A percentile compares a stretch with the other conserved stretches of the same genome.
Conservation (phyloP, 2,888 invertebrate species). For the Coenonympha arcania region DNA sequence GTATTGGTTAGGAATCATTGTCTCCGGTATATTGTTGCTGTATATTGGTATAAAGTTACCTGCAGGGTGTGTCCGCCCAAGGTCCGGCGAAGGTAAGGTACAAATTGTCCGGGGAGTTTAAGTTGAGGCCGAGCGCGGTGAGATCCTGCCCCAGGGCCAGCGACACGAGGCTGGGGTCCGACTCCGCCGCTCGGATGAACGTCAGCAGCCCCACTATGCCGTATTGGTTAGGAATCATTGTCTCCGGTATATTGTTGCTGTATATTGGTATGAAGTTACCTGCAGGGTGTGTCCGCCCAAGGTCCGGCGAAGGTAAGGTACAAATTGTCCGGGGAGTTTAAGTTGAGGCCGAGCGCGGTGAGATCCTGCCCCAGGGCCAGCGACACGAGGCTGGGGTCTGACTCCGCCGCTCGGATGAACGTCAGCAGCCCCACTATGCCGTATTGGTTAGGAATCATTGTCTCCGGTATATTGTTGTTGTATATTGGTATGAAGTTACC, state of each 20-base stretch:
- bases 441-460: constrained; percentile 99
- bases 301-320: constrained; percentile 99
- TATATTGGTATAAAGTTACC: constrained; percentile 98
- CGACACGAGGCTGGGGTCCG: constrained; percentile 96
- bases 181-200: too few species aligned
- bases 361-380: constrained; percentile 98
- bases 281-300: constrained; percentile 97
- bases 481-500: constrained; percentile 97
- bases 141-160: constrained; percentile 98
- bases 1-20: constrained; percentile 99
- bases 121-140: constrained; percentile 97
- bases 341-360: constrained; percentile 97
- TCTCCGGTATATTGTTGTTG: constrained; percentile 99
- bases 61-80: constrained; percentile 97
- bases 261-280: constrained; percentile 97
- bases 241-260: too few species aligned
- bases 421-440: constrained; percentile 98
- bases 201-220: too few species aligned
- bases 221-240: constrained; percentile 99
- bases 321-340: constrained; percentile 97
- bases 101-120: constrained; percentile 97
- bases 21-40: too few species aligned
- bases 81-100: constrained; percentile 99
- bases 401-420: constrained; percentile 97
- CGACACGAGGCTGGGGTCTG: constrained; percentile 96